phyloP scores from a whole-genome alignment of 2,888 invertebrate genomes.

The Drosophila longiperda region DNA sequence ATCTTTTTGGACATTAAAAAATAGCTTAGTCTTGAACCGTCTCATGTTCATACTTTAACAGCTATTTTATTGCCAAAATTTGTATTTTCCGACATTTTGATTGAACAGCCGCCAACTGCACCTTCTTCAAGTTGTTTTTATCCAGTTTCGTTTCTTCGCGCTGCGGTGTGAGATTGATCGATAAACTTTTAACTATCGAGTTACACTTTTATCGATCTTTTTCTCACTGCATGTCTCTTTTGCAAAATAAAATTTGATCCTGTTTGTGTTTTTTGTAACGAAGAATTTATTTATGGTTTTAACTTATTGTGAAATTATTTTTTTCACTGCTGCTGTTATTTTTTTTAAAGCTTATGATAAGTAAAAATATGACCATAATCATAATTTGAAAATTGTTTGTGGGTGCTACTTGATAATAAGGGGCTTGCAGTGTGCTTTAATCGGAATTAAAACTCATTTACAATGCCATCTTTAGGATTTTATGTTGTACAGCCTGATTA shows the following conservation, averaged over 20 bases:
- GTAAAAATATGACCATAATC: conserved; percentile 13
- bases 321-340: too few relatives aligned
- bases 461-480: neutral
- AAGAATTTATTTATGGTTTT: too few relatives aligned
- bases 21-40: too few relatives aligned
- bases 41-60: too few relatives aligned
- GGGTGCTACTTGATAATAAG: conserved; percentile 24
- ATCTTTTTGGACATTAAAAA: too few relatives aligned
- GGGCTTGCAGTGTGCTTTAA: neutral
- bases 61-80: too few relatives aligned
- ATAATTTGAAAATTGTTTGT: conserved; percentile 34
- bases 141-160: neutral
- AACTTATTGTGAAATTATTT: too few relatives aligned
- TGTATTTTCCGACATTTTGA: too few relatives aligned
- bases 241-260: neutral
- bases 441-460: neutral
- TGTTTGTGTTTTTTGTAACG: neutral
- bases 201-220: neutral
- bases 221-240: neutral
- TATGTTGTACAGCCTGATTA: neutral
- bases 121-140: too few relatives aligned
- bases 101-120: too few relatives aligned
- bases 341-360: neutral
- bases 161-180: too few relatives aligned
- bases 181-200: neutral